Evolutionary conservation across 35 echinoderm and acorn worm species (phyloP).

Genomic region (Apostichopus japonicus): DNA sequence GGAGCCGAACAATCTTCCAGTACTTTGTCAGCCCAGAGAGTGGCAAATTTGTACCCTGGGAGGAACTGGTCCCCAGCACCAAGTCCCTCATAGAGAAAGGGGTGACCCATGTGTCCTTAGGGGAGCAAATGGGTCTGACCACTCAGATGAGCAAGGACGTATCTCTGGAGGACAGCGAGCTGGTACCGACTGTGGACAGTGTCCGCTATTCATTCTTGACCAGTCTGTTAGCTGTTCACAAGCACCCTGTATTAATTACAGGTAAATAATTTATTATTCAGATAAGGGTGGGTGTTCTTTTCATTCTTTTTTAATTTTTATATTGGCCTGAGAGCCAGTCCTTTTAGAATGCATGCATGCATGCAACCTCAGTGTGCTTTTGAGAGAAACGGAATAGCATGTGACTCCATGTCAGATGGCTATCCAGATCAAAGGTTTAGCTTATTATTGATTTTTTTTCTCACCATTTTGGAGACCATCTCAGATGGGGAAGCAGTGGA

Average conservation of each 20-base stretch:
- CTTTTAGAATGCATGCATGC: too few species aligned
- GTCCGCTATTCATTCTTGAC: conserved; percentile 91
- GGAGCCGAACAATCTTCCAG: conserved; percentile 96
- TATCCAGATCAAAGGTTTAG: too few species aligned
- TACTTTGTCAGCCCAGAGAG: conserved; percentile 97
- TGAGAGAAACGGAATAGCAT: too few species aligned
- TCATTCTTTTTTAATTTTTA: too few species aligned
- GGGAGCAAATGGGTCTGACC: conserved; percentile 96
- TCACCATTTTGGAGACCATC: too few species aligned
- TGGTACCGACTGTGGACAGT: conserved; percentile 91
- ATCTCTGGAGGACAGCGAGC: conserved; percentile 79
- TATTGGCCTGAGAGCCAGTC: too few species aligned
- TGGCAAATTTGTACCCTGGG: conserved; percentile 99
- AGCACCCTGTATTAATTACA: conserved; percentile 90
- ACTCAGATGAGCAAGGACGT: conserved; percentile 81
- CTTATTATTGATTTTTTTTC: too few species aligned
- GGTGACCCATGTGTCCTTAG: conserved; percentile 82
- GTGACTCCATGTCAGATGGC: too few species aligned
- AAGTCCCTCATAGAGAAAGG: conserved; percentile 99
- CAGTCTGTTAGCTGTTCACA: conserved; percentile 81
- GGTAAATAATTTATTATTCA: conserved; percentile 46
- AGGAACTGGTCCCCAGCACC: conserved; percentile 93
- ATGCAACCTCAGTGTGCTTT: too few species aligned
- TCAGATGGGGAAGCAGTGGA: too few species aligned
- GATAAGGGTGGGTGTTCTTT: too few species aligned